Evolutionary conservation across 2,888 invertebrate genomes (phyloP).

Genomic region (Calameuta pallipes): DNA sequence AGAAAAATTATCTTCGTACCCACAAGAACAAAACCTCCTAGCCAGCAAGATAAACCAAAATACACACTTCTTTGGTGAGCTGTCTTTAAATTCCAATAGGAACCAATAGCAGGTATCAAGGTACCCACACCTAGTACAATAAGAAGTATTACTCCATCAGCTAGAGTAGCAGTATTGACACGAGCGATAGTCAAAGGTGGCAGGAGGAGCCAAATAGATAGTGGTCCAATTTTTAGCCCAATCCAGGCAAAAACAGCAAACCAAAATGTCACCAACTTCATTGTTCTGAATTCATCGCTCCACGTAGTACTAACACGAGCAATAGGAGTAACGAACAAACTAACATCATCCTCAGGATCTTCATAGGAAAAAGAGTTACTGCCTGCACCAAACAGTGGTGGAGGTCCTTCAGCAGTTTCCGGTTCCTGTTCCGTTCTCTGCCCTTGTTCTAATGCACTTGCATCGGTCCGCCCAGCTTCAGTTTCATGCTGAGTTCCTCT

Average conservation of each 20-base stretch:
- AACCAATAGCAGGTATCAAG: conserved; percentile 35
- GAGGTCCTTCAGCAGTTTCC: conserved; percentile 14
- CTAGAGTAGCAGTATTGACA: neutral
- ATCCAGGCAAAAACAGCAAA: conserved; percentile 35
- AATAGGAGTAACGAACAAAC: conserved; percentile 33
- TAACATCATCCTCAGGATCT: conserved; percentile 42
- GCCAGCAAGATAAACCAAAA: conserved; percentile 46
- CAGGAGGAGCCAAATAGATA: conserved; percentile 44
- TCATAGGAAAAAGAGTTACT: conserved; percentile 43
- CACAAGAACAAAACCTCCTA: conserved; percentile 38
- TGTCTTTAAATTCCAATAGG: conserved; percentile 39
- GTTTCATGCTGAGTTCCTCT: conserved; percentile 9
- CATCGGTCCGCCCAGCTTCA: neutral
- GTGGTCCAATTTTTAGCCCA: conserved; percentile 33
- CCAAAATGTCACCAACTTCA: conserved; percentile 44
- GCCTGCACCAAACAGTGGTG: conserved; percentile 35
- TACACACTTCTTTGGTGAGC: conserved; percentile 42
- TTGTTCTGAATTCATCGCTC: conserved; percentile 38
- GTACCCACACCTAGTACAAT: conserved; percentile 41
- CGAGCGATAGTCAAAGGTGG: conserved; percentile 30
- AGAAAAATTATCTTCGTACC: conserved; percentile 26
- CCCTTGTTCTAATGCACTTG: conserved; percentile 7
- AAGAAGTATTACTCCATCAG: conserved; percentile 30
- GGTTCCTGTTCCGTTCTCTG: conserved; percentile 11
- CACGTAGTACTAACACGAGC: conserved; percentile 29